phyloP scores from a whole-genome alignment of 2,888 invertebrate species.

The Spilosoma lubricipeda region DNA sequence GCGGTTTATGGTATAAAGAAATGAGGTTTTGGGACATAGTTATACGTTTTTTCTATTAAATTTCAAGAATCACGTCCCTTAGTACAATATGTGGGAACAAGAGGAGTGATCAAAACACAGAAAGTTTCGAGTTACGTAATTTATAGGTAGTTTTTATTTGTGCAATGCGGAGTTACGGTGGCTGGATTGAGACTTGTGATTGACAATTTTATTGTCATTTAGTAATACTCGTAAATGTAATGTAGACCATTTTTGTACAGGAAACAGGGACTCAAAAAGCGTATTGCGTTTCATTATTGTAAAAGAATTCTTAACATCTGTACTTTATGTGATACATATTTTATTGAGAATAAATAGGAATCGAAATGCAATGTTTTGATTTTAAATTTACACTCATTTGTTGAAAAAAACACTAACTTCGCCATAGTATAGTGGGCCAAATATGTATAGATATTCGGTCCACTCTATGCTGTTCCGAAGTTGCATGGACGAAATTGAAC shows the following conservation, averaged over 20 bases:
- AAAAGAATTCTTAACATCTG: neutral
- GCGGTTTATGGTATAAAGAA: constrained; percentile 82
- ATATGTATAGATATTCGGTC: too few relatives aligned
- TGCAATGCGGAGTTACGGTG: constrained; percentile 32
- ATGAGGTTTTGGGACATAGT: constrained; percentile 73
- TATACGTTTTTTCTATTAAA: constrained; percentile 70
- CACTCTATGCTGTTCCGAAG: too few relatives aligned
- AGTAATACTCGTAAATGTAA: constrained; percentile 30
- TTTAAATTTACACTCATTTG: neutral
- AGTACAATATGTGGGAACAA: constrained; percentile 77
- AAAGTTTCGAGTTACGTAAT: constrained; percentile 63
- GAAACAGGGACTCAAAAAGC: constrained; percentile 21
- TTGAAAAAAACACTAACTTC: too few relatives aligned
- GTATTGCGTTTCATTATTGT: neutral
- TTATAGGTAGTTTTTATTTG: constrained; percentile 63
- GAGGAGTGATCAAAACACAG: constrained; percentile 83
- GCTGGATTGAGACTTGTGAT: constrained; percentile 28
- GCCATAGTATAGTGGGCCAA: too few relatives aligned
- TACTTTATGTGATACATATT: neutral
- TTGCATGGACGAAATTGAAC: too few relatives aligned
- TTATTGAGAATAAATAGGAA: neutral
- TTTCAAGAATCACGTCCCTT: constrained; percentile 66
- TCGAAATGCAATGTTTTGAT: neutral
- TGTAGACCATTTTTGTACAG: constrained; percentile 20
- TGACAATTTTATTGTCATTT: constrained; percentile 49